Evolutionary conservation across 2,113 vertebrate species (phyloP).

Genomic region (Phalacrocorax pelagicus): DNA sequence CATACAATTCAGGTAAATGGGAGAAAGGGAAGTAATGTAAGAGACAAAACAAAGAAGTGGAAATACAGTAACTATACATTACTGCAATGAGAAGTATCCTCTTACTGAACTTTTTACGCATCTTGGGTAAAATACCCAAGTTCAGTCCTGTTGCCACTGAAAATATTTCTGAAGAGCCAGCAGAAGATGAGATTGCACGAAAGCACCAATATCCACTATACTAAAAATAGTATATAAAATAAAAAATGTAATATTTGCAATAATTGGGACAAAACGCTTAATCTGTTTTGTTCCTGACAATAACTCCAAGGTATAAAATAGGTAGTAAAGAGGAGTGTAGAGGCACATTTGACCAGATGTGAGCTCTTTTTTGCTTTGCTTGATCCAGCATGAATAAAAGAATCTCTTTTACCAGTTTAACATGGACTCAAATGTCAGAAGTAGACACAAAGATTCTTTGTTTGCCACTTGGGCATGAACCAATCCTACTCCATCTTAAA

Average conservation of each 20-base stretch:
- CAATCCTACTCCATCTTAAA: background rate
- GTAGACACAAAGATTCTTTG: background rate
- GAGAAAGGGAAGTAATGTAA: background rate
- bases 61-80: background rate
- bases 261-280: background rate
- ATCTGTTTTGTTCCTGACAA: background rate
- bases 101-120: background rate
- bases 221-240: background rate
- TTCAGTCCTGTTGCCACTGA: background rate
- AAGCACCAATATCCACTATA: background rate
- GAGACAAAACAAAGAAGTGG: background rate
- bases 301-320: background rate
- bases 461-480: background rate
- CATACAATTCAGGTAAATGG: background rate
- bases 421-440: background rate
- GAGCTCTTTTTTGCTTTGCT: background rate
- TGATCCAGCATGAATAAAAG: background rate
- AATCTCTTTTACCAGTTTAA: background rate
- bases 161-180: background rate
- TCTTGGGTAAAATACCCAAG: background rate
- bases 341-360: background rate
- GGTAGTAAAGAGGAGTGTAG: background rate
- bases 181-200: background rate
- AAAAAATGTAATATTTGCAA: background rate
- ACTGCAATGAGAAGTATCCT: background rate